These are phyloP conservation scores for Falcunculus frontatus DNA, from an alignment of 2,113 vertebrate genomes.

Conservation along the genomic window DNA sequence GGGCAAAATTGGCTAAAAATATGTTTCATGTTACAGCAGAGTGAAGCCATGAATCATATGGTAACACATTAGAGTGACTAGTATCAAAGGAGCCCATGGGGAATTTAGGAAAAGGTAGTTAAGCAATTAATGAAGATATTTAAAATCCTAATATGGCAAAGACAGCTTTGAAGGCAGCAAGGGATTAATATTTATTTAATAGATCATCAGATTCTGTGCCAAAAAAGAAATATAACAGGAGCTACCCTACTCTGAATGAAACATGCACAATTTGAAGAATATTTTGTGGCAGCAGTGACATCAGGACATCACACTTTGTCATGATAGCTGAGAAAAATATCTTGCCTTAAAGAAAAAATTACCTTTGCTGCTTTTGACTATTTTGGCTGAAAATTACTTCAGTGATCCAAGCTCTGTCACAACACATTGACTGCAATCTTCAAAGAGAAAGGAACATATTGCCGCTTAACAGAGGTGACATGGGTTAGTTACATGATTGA, in stretches of 20 bases:
- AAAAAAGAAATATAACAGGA: slow-evolving; percentile 61
- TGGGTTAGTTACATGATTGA: not conserved
- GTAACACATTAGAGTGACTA: slow-evolving; percentile 65
- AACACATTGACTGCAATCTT: slow-evolving; percentile 29
- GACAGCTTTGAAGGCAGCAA: slow-evolving; percentile 65
- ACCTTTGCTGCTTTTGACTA: slow-evolving; percentile 6
- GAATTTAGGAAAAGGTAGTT: slow-evolving; percentile 71
- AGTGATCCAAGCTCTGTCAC: slow-evolving; percentile 38
- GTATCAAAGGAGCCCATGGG: slow-evolving; percentile 63
- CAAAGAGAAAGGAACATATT: slow-evolving; percentile 15
- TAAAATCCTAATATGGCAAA: slow-evolving; percentile 71
- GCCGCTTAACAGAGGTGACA: not conserved
- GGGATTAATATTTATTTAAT: slow-evolving; percentile 77
- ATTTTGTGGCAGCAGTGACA: slow-evolving; percentile 45
- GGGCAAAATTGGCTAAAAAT: slow-evolving; percentile 53
- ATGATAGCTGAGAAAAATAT: slow-evolving; percentile 39
- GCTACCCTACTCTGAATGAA: slow-evolving; percentile 35
- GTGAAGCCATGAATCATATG: slow-evolving; percentile 67
- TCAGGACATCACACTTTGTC: not conserved
- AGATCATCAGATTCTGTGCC: slow-evolving; percentile 60
- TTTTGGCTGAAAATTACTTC: slow-evolving; percentile 44
- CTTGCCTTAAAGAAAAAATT: slow-evolving; percentile 37
- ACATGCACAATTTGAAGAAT: slow-evolving; percentile 22
- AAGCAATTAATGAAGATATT: slow-evolving; percentile 78
- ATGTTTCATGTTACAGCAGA: slow-evolving; percentile 51